These are phyloP conservation scores for Xestia xanthographa DNA, from an alignment of 2,888 invertebrate species.

Conservation along the genomic window DNA sequence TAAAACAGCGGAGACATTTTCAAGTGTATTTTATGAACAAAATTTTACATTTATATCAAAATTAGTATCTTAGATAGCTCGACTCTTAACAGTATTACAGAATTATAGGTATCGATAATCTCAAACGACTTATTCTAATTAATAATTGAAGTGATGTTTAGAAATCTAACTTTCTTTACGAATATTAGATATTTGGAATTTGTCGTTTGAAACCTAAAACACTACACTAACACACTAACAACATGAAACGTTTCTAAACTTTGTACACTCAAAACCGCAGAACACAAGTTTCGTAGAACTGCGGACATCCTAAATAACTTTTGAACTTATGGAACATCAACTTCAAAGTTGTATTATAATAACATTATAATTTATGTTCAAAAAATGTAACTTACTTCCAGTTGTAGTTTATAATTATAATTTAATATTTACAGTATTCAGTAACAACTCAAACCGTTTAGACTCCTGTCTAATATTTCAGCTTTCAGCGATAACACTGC, in stretches of 20 bases:
- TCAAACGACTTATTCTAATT: constrained; percentile 2
- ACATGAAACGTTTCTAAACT: background rate
- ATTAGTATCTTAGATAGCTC: constrained; percentile 23
- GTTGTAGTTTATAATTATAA: background rate
- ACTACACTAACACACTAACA: background rate
- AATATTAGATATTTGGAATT: background rate
- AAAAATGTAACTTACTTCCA: background rate
- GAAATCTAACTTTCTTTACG: background rate
- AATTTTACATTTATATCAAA: constrained; percentile 56
- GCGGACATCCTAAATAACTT: background rate
- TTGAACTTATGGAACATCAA: background rate
- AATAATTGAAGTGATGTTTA: constrained; percentile 9
- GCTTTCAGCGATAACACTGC: background rate
- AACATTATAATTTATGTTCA: background rate
- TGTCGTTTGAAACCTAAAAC: background rate
- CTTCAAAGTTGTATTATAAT: too few species aligned
- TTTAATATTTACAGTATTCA: background rate
- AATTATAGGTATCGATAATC: background rate
- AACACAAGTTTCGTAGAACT: background rate
- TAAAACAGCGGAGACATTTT: constrained; percentile 37
- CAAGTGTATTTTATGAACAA: constrained; percentile 35
- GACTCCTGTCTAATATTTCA: background rate
- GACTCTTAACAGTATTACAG: constrained; percentile 19
- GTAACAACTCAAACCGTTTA: background rate
- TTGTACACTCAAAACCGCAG: background rate